Evolutionary conservation across 2,888 invertebrate genomes (phyloP).

Genomic region (Sclerodermus sp.): DNA sequence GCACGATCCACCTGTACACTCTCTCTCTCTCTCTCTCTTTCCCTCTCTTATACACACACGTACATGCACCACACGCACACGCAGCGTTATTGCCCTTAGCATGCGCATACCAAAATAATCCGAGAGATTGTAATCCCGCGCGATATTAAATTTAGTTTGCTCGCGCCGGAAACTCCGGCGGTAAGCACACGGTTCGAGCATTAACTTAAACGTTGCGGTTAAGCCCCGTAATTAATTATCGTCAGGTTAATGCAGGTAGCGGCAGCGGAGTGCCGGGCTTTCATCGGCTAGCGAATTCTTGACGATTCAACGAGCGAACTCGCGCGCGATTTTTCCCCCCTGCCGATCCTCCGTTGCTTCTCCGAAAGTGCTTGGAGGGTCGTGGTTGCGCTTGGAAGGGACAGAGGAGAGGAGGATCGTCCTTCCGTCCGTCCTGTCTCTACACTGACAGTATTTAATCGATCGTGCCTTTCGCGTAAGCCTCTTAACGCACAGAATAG

Average conservation of each 20-base stretch:
- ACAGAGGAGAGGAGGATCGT: too few species aligned
- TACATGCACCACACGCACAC: too few species aligned
- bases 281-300: not conserved
- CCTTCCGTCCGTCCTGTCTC: too few species aligned
- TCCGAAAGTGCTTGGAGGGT: too few species aligned
- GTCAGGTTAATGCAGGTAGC: constrained; percentile 7
- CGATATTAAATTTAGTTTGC: constrained; percentile 53
- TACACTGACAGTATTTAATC: constrained; percentile 20
- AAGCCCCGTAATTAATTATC: constrained; percentile 49
- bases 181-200: constrained; percentile 36
- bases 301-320: too few species aligned
- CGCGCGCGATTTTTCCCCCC: too few species aligned
- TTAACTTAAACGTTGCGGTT: constrained; percentile 44
- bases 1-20: not conserved
- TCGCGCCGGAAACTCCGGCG: constrained; percentile 34
- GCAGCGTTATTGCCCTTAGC: constrained; percentile 21
- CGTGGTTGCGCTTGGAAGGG: too few species aligned
- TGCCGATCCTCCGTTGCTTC: too few species aligned
- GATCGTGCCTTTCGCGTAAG: constrained; percentile 24
- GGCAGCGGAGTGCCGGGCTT: not conserved
- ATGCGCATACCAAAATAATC: constrained; percentile 43
- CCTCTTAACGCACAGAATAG: constrained; percentile 24
- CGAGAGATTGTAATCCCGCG: constrained; percentile 46
- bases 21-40: too few species aligned
- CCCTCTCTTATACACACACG: too few species aligned